Base-by-base conservation (phyloP, 1,140 invertebrate genomes). In the Aphaenogaster floridana region DNA sequence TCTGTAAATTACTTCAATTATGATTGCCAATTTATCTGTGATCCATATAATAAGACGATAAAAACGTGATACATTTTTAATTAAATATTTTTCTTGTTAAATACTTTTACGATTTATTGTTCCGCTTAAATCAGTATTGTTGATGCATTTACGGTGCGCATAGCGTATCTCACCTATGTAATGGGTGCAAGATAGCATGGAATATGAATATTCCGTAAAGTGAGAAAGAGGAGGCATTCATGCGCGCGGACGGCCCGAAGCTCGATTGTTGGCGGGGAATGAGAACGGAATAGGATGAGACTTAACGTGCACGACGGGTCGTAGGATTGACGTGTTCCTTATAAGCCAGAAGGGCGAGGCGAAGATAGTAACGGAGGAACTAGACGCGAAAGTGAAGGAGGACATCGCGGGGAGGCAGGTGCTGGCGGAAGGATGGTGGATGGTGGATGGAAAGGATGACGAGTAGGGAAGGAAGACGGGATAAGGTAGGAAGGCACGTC, bases 261-360 rank as follows among this genome's bases (percentile, higher is more conserved):
- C 68, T 61, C 42, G 80, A 84, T 84, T 84, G 80, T 84, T 84
- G 80, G 80, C 69, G 45, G 17, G 80, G 80, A 84, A 83, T 69
- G 80, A 80, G 83, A 79, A 81, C 45, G 88, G 78, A 86, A 91
- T 91, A 83, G 78, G 78, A 89, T 64, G 90, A 87, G 91, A 89
- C 54, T 91, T 87, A 87, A 90, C 59, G 90, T 88, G 88, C 79
- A 81, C 78, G 89, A 89, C 74, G 89, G 74, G 87, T 86, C 72
- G 88, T 78, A 85, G 90, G 86, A 93, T 92, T 92, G 92, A 93
- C 93, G 91, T 92, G 91, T 89, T 93, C 81, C 87, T 93, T 91
- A 92, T 88, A 93, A 92, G 87, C 88, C 91, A 89, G 87, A 89
- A 79, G 72, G 45, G 64, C 17, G 61, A 63, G 68, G 50, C 48